These are phyloP conservation scores for Rhinopomastus cyanomelas DNA, from an alignment of 2,113 vertebrate genomes.

Conservation along the genomic window DNA sequence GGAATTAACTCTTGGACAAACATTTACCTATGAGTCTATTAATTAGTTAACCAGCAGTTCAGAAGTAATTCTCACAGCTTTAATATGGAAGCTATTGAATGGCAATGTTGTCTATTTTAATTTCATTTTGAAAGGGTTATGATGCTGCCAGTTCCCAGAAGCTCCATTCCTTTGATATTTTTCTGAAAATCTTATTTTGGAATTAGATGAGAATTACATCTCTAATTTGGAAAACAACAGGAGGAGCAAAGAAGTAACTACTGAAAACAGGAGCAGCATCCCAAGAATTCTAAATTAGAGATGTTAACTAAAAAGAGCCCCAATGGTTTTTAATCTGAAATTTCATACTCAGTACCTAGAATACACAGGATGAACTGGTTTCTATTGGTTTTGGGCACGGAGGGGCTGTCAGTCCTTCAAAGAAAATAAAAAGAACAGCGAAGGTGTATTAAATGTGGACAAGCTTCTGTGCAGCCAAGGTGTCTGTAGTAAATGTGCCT, in stretches of 20 bases:
- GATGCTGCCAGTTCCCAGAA: neutral
- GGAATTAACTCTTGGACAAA: constrained; percentile 22
- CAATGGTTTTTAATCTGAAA: neutral
- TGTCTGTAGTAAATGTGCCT: neutral
- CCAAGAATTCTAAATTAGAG: neutral
- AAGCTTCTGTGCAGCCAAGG: neutral
- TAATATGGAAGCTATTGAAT: neutral
- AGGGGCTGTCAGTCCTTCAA: neutral
- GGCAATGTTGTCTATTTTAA: neutral
- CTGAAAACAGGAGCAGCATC: neutral
- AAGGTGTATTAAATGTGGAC: neutral
- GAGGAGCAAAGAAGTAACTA: neutral
- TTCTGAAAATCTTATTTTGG: neutral
- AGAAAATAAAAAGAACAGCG: neutral
- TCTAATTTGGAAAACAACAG: neutral
- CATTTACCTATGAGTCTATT: constrained; percentile 24
- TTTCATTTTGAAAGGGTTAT: neutral
- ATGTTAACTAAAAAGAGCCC: neutral
- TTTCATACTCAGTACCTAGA: neutral
- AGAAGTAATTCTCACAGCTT: neutral
- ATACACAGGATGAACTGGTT: neutral
- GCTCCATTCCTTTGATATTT: neutral
- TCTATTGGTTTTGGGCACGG: neutral
- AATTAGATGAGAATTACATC: neutral
- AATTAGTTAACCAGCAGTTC: constrained; percentile 6